phyloP scores from a whole-genome alignment of 2,113 vertebrate species.

The Thamnophis sirtalis region DNA sequence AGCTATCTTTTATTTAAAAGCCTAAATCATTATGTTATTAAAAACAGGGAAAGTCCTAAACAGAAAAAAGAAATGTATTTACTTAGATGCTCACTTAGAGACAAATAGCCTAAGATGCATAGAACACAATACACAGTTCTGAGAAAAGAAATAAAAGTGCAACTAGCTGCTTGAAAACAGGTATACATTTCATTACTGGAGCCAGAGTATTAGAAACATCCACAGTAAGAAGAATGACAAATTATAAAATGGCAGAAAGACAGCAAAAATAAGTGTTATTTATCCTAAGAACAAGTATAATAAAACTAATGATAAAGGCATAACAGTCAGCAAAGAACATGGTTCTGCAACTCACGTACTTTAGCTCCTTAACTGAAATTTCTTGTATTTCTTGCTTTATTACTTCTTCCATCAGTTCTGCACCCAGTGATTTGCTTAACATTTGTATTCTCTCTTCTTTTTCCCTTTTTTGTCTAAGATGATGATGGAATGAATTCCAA shows the following conservation, averaged over 20 bases:
- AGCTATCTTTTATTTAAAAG: neutral
- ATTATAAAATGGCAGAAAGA: neutral
- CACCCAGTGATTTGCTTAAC: slow-evolving; percentile 74
- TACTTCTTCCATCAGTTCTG: slow-evolving; percentile 76
- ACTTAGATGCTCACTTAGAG: neutral
- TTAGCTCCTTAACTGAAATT: slow-evolving; percentile 70
- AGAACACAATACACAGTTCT: neutral
- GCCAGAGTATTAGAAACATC: neutral
- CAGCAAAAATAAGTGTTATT: neutral
- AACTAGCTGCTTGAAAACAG: neutral
- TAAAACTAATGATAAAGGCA: neutral
- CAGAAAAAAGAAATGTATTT: neutral
- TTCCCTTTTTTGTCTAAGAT: slow-evolving; percentile 77
- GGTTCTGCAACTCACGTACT: slow-evolving; percentile 75
- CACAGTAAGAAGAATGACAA: neutral
- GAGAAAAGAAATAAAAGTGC: neutral
- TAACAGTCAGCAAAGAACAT: neutral
- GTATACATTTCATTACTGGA: neutral
- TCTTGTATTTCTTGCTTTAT: slow-evolving; percentile 71
- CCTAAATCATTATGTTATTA: neutral
- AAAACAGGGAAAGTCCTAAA: neutral
- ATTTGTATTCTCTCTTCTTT: slow-evolving; percentile 71
- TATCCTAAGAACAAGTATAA: neutral
- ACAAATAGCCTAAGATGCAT: neutral
- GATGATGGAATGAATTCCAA: neutral